Base-by-base conservation (phyloP, 2,113 vertebrate species). In the Zosterops pallidus region DNA sequence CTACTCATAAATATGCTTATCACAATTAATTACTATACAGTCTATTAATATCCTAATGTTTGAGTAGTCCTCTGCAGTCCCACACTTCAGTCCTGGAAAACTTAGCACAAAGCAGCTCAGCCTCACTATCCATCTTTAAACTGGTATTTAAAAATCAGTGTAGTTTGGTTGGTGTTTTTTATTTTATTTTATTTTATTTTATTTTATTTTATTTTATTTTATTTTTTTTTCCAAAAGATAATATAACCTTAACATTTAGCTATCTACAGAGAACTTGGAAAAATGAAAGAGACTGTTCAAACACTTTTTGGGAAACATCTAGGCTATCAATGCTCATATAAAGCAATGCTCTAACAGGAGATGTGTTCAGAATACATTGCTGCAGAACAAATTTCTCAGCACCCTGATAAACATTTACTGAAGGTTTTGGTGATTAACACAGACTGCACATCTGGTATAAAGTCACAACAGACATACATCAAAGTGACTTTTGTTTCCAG, bases 401-500 rank as follows among this genome's bases (percentile, higher is more conserved):
- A 42, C 22, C 74, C 56, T 57, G 77, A 74, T 69, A 78, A 71
- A 90, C 15, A 44, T 86, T 90, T 55, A 20, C 44, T 74, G 74
- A 87, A 89, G 79, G 41, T 91, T 78, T 74, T 39, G 59, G 82
- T 89, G 37, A 92, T 19, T 68, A 80, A 71, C 56, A 79, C 64
- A 92, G 79, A 79, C 33, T 86, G 89, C 74, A 81, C 68, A 94
- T 84, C 52, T 70, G 62, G 86, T 83, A 89, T 64, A 59, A 93
- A 95, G 86, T 83, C 90, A 89, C 82, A 94, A 71, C 39, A 77
- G 47, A 79, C 72, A 63, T 50, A 94, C 55, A 76, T 68, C 88
- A 55, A 55, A 88, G 20, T 67, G 70, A 94, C 72, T 95, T 96
- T 86, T 89, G 53, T 90, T 95, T 96, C 86, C 94, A 70, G 69